A percentile compares a stretch with the other conserved stretches of the same genome.
phyloP scores from a whole-genome alignment of 2,113 vertebrate genomes.

The Pseudorasbora parva region DNA sequence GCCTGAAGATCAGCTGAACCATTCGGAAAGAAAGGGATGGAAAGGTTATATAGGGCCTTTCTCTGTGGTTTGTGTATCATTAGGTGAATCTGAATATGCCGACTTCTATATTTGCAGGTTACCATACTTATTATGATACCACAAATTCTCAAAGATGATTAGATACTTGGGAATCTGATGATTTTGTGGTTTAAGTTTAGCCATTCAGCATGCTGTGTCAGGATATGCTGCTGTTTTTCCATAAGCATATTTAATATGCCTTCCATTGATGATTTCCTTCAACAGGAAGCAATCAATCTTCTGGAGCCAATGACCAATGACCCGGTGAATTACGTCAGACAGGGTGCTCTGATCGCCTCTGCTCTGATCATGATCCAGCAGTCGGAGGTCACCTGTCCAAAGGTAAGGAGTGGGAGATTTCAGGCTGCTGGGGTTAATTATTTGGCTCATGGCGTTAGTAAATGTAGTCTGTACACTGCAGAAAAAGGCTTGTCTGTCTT shows the following conservation, averaged over 20 bases:
- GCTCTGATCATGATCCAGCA: slow-evolving; percentile 99
- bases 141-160: neutral
- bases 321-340: slow-evolving; percentile 96
- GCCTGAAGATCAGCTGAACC: neutral
- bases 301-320: slow-evolving; percentile 99
- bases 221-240: neutral
- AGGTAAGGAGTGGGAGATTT: slow-evolving; percentile 75
- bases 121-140: neutral
- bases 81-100: neutral
- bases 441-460: neutral
- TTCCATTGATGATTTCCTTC: neutral
- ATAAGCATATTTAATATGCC: neutral
- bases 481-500: too few species aligned
- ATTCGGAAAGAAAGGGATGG: neutral
- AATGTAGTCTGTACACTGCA: too few species aligned
- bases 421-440: neutral
- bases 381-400: slow-evolving; percentile 95
- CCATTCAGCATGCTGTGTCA: neutral
- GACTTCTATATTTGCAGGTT: neutral
- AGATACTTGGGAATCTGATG: neutral
- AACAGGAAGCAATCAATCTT: slow-evolving; percentile 98
- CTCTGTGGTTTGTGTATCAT: neutral
- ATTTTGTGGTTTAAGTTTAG: neutral
- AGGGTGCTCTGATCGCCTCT: slow-evolving; percentile 95
- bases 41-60: neutral